Conservation (phyloP, 2,888 invertebrate genomes). For the Lottia scabra region DNA sequence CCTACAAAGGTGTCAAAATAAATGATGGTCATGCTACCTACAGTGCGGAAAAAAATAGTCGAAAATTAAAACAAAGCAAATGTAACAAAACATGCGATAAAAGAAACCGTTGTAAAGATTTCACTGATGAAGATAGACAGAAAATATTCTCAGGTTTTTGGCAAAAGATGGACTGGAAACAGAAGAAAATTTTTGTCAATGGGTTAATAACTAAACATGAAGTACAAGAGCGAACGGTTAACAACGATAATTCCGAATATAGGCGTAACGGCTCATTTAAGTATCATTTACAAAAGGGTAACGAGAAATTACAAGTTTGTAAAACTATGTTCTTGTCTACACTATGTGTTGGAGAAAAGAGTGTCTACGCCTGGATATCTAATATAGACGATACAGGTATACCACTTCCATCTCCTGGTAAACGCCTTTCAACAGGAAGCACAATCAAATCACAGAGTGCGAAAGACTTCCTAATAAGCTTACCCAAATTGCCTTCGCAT, state of each 20-base stretch:
- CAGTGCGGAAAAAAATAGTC: not conserved
- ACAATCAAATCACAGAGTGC: not conserved
- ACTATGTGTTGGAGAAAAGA: not conserved
- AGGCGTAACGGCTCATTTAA: not conserved
- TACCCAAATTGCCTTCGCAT: slow-evolving; percentile 11
- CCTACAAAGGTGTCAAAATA: not conserved
- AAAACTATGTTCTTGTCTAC: slow-evolving; percentile 6
- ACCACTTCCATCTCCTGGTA: not conserved
- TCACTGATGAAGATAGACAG: not conserved
- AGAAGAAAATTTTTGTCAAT: not conserved
- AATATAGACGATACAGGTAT: not conserved
- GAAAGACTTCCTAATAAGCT: not conserved
- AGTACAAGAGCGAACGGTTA: not conserved
- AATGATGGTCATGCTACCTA: not conserved
- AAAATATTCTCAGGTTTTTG: not conserved
- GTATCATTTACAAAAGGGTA: not conserved
- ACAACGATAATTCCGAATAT: not conserved
- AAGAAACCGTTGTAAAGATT: not conserved
- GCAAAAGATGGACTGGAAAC: not conserved
- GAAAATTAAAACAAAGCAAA: not conserved
- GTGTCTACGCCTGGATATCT: not conserved
- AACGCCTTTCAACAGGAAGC: not conserved
- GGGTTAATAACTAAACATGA: not conserved
- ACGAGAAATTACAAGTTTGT: slow-evolving; percentile 5
- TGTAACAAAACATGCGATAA: not conserved